Conservation (phyloP, 2,113 vertebrate species). For the Serinus canaria region DNA sequence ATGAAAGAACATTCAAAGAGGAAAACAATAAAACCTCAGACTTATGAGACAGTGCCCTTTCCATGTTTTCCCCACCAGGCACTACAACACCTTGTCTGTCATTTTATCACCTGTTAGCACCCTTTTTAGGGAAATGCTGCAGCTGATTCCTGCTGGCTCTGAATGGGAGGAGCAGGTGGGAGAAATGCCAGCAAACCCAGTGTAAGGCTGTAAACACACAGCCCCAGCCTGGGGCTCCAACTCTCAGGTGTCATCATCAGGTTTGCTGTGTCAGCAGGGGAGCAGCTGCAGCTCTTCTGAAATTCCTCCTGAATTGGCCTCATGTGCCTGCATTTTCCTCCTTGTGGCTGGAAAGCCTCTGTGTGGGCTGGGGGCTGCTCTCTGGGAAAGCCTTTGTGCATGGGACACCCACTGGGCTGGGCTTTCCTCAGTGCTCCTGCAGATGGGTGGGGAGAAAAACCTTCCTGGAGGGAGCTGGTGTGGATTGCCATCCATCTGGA, state of each 20-base stretch:
- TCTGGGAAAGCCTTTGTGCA: background rate
- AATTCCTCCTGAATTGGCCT: background rate
- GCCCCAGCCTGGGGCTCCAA: rapidly evolving
- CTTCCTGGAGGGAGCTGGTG: background rate
- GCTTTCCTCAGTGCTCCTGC: background rate
- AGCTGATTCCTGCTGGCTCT: background rate
- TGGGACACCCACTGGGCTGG: rapidly evolving
- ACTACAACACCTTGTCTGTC: background rate
- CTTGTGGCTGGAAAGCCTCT: background rate
- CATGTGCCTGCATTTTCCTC: background rate
- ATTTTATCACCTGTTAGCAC: background rate
- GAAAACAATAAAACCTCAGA: background rate
- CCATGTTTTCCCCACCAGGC: background rate
- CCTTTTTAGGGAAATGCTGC: background rate
- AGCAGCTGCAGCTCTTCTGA: background rate
- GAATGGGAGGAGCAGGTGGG: background rate
- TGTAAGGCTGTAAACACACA: background rate
- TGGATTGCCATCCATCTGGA: background rate
- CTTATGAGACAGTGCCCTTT: background rate
- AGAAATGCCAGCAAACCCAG: background rate
- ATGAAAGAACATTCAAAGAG: background rate
- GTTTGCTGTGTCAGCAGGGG: background rate
- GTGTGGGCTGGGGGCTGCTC: background rate
- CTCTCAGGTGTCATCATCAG: background rate
- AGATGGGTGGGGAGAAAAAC: background rate